A percentile compares a stretch with the other conserved stretches of the same genome.
Conservation (phyloP, 2,113 vertebrate species). For the Corydoras sp. region DNA sequence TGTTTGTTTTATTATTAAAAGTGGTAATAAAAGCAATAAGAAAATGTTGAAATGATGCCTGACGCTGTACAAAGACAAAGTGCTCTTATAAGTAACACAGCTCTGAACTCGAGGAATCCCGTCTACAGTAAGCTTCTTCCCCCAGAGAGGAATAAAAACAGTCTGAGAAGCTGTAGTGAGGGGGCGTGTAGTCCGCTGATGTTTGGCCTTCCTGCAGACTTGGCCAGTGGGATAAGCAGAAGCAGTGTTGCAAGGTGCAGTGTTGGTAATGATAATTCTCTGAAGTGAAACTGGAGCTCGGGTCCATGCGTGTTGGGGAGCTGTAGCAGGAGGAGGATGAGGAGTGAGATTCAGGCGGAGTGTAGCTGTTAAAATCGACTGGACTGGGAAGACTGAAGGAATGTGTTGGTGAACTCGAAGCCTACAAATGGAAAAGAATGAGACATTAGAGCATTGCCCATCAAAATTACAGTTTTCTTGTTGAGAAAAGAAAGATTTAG, state of each 20-base stretch:
- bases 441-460: not conserved
- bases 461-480: too few relatives aligned
- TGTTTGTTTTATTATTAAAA: not conserved
- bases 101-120: conserved; percentile 69
- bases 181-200: conserved; percentile 51
- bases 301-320: conserved; percentile 68
- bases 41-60: conserved; percentile 41
- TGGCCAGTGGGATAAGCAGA: conserved; percentile 59
- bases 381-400: conserved; percentile 68
- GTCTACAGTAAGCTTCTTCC: conserved; percentile 67
- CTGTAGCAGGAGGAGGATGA: conserved; percentile 67
- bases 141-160: conserved; percentile 55
- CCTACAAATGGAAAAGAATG: conserved; percentile 55
- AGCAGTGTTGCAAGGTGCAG: conserved; percentile 62
- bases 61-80: conserved; percentile 31
- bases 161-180: conserved; percentile 61
- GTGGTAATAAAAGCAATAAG: conserved; percentile 14
- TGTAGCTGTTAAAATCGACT: conserved; percentile 71
- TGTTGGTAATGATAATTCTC: conserved; percentile 64
- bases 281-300: conserved; percentile 48
- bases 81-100: conserved; percentile 77
- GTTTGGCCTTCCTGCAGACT: conserved; percentile 51
- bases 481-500: not conserved
- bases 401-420: conserved; percentile 64
- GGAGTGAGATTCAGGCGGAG: conserved; percentile 67